These are phyloP conservation scores for Axis porcinus DNA, from an alignment of 2,113 vertebrate genomes.

Conservation along the genomic window DNA sequence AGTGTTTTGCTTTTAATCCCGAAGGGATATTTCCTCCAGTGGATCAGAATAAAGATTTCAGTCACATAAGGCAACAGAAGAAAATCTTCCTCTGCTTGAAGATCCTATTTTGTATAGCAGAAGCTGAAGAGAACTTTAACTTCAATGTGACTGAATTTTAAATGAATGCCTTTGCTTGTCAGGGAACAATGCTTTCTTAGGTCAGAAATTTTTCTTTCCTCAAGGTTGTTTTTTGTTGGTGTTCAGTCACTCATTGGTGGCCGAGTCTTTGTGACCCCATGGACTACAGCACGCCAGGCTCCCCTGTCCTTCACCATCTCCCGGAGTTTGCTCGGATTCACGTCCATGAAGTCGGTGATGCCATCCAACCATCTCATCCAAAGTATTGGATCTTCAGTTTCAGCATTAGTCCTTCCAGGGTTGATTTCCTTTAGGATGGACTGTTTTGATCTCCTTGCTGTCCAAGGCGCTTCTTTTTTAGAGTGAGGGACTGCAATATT, in stretches of 20 bases:
- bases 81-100: background rate
- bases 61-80: background rate
- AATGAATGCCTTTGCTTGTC: background rate
- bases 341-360: accelerated
- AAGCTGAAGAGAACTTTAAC: background rate
- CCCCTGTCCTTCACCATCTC: background rate
- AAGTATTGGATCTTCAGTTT: background rate
- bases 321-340: background rate
- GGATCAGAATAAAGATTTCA: background rate
- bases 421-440: background rate
- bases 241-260: background rate
- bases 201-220: background rate
- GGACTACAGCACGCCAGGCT: background rate
- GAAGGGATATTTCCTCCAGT: background rate
- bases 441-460: background rate
- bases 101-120: background rate
- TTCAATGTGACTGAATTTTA: background rate
- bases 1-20: background rate
- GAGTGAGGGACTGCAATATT: background rate
- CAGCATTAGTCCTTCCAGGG: background rate
- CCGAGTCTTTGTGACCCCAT: background rate
- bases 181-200: background rate
- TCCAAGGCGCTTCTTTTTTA: background rate
- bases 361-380: background rate
- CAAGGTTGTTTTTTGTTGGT: background rate